phyloP scores from a whole-genome alignment of 2,113 vertebrate genomes.

The Upupa epops region DNA sequence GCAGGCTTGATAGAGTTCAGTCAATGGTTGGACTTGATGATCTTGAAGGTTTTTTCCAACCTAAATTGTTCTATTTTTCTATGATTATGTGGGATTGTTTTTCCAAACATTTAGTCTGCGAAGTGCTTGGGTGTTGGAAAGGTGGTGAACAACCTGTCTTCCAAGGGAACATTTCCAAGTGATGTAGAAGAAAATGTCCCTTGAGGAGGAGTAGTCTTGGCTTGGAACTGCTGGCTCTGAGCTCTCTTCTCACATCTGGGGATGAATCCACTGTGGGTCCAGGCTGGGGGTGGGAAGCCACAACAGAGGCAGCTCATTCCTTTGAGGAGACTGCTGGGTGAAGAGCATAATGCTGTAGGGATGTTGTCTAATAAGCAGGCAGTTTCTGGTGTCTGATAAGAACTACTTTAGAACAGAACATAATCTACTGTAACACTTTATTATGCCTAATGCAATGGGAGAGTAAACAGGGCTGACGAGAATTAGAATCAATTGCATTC shows the following conservation, averaged over 20 bases:
- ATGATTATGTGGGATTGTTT: too few species aligned
- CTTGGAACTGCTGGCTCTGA: background rate
- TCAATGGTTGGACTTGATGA: too few species aligned
- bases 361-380: background rate
- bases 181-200: background rate
- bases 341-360: background rate
- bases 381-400: conserved; percentile 18
- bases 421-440: conserved; percentile 62
- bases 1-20: too few species aligned
- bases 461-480: conserved; percentile 64
- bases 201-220: background rate
- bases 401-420: conserved; percentile 14
- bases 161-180: background rate
- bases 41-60: too few species aligned
- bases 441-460: conserved; percentile 65
- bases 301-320: fast-evolving
- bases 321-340: fast-evolving
- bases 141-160: background rate
- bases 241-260: too few species aligned
- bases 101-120: too few species aligned
- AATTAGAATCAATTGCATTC: conserved; percentile 70
- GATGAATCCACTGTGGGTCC: background rate
- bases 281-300: too few species aligned
- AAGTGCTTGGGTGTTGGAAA: background rate
- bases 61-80: too few species aligned